A percentile compares a stretch with the other conserved stretches of the same genome.
phyloP scores from a whole-genome alignment of 1,140 invertebrate genomes.

The Macrosteles quadrilineatus region DNA sequence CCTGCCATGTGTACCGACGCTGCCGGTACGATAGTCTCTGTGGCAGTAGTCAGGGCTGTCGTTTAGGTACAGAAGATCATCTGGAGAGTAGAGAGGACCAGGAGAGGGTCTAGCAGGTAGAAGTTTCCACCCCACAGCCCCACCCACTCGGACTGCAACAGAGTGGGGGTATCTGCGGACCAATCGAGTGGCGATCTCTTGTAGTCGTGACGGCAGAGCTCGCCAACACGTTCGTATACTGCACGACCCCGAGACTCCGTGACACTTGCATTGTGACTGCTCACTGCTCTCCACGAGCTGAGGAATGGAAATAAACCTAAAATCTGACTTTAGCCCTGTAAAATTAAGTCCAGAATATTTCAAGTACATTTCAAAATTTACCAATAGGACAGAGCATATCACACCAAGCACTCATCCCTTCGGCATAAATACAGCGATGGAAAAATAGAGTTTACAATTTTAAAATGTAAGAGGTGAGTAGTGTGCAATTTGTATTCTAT shows the following conservation, averaged over 20 bases:
- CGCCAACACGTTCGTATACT: constrained; percentile 67
- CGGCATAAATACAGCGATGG: no score
- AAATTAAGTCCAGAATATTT: no score
- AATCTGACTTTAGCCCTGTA: no score
- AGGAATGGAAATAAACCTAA: no score
- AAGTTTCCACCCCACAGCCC: constrained; percentile 28
- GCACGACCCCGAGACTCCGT: constrained; percentile 68
- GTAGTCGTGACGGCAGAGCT: constrained; percentile 55
- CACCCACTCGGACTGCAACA: constrained; percentile 48
- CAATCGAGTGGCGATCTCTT: constrained; percentile 51
- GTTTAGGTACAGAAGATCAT: constrained; percentile 65
- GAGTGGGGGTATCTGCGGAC: constrained; percentile 51
- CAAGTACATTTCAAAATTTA: no score
- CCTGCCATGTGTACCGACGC: constrained; percentile 64
- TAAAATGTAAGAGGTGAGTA: no score
- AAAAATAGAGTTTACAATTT: no score
- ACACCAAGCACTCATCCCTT: no score
- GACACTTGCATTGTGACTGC: constrained; percentile 65
- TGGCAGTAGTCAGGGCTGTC: constrained; percentile 69
- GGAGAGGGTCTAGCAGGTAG: neutral
- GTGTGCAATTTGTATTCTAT: no score
- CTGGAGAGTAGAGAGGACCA: constrained; percentile 46
- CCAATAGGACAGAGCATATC: no score
- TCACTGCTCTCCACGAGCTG: constrained; percentile 58
- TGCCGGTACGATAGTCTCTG: constrained; percentile 60